Evolutionary conservation across 2,888 invertebrate species (phyloP).

Genomic region (Torymus auratus): DNA sequence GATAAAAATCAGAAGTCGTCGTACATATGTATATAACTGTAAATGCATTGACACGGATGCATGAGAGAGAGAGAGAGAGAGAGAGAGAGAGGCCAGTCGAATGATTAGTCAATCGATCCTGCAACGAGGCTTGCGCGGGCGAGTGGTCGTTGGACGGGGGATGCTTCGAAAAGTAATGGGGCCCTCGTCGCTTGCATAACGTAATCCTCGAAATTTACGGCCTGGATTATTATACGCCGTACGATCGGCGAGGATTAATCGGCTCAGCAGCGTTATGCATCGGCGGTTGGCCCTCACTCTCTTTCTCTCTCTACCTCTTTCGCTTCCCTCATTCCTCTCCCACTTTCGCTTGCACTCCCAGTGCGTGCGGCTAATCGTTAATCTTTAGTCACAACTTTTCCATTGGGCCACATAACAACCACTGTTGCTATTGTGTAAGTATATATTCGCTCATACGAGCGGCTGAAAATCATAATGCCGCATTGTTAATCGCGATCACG

Average conservation of each 20-base stretch:
- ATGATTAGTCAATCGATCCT: slow-evolving; percentile 20
- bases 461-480: slow-evolving; percentile 27
- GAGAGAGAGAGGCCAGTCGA: background rate
- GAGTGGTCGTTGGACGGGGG: background rate
- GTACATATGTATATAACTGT: too few species aligned
- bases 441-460: too few species aligned
- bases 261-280: slow-evolving; percentile 44
- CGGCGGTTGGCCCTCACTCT: slow-evolving; percentile 9
- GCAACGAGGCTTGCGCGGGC: background rate
- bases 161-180: slow-evolving; percentile 50
- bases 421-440: background rate
- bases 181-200: slow-evolving; percentile 55
- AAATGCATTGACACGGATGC: too few species aligned
- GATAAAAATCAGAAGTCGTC: too few species aligned
- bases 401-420: slow-evolving; percentile 14
- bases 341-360: background rate
- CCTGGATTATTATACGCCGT: slow-evolving; percentile 59
- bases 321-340: background rate
- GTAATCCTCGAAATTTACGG: slow-evolving; percentile 62
- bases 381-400: slow-evolving; percentile 54
- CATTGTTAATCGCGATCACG: slow-evolving; percentile 18
- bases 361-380: slow-evolving; percentile 39
- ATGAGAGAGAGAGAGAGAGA: background rate
- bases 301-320: slow-evolving; percentile 3
- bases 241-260: slow-evolving; percentile 52